These are phyloP conservation scores for Leucoma salicis DNA, from an alignment of 2,888 invertebrate species.

Conservation along the genomic window DNA sequence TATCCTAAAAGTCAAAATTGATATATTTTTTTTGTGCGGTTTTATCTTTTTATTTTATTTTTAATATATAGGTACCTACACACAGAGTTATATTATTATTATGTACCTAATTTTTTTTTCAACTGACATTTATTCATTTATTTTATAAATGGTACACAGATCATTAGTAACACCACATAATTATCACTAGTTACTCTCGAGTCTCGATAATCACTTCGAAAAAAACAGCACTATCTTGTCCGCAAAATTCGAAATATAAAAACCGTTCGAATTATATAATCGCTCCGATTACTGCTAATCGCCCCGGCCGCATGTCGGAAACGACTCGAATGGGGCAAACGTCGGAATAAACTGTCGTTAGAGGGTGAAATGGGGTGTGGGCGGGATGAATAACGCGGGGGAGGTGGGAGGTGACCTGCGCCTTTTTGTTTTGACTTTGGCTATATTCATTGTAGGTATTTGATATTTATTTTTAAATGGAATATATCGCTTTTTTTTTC, in stretches of 20 bases:
- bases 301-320: conserved; percentile 52
- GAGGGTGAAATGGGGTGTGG: conserved; percentile 31
- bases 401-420: conserved; percentile 28
- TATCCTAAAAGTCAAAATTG: no score
- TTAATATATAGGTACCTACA: no score
- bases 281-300: conserved; percentile 48
- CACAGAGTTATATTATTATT: background rate
- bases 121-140: background rate
- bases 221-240: background rate
- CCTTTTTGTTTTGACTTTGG: conserved; percentile 21
- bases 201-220: background rate
- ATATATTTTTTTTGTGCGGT: no score
- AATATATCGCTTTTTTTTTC: no score
- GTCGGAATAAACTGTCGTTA: conserved; percentile 61
- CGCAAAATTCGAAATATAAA: conserved; percentile 3
- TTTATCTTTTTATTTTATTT: no score
- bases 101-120: background rate
- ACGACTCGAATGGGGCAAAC: conserved; percentile 59
- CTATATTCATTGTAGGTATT: conserved; percentile 21
- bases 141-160: background rate
- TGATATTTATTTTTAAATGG: conserved; percentile 3
- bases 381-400: conserved; percentile 39
- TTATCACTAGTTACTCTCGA: no score
- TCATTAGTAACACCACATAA: background rate
- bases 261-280: conserved; percentile 21